Evolutionary conservation across 2,797 vertebrate species (phyloP), one percentile per base, ranked within the genome.

Genomic region (Intellagama lesueurii): DNA sequence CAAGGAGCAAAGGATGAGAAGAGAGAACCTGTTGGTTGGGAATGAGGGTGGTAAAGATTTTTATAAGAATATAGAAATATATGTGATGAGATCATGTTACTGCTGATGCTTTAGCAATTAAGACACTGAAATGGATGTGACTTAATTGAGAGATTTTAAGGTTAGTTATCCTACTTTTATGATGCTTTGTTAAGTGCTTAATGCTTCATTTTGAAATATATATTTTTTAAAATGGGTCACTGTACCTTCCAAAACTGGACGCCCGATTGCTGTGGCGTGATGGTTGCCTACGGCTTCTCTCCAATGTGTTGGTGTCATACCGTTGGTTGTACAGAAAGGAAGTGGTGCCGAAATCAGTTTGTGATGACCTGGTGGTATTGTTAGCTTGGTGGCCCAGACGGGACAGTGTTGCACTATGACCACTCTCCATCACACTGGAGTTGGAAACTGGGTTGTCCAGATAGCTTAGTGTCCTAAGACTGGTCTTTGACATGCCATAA

Each of bases 231-330:
- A 40, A 40, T 35, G 14, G 3, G 11, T 30, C 40, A 5, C 78
- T 19, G 4, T 56, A 96, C 96, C 95, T 95, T 82, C 89, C 92
- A 86, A 3, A 81, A 77, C 69, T 40, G 92, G 93, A 92, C 1
- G 44, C 19, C 5, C 93, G 92, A 90, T 92, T 95, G 90, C 93
- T 90, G 17, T 44, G 78, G 0, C 94, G 92, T 87, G 60, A 86
- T 0, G 95, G 89, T 0, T 91, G 94, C 90, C 92, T 91, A 82
- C 93, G 90, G 83, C 82, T 81, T 75, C 88, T 89, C 49, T 94
- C 66, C 8, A 82, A 26, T 26, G 80, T 0, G 0, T 76, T 14
- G 1, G 2, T 7, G 82, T 64, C 78, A 4, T 91, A 86, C 14
- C 47, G 11, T 14, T 77, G 84, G 64, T 73, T 69, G 80, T 7